Base-by-base conservation (phyloP, 1,140 invertebrate genomes). In the Drosophila gunungcola region DNA sequence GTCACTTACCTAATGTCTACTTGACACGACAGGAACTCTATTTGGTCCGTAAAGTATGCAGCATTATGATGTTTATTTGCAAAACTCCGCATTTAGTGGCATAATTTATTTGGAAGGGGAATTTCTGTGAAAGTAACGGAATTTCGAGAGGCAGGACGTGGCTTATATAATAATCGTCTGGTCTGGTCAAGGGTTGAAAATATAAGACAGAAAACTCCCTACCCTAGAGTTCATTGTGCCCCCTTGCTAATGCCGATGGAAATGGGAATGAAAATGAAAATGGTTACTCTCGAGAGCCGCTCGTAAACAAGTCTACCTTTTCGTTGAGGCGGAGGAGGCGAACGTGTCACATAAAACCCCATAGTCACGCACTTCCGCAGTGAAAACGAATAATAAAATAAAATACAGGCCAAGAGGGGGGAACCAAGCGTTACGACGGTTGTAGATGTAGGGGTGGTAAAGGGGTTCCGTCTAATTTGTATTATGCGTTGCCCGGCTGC, bases 361-460 rank as follows among this genome's bases (percentile, higher is more conserved):
- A 83, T 83, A 88, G 84, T 88, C 83, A 88, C 83, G 83, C 84
- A 88, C 83, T 89, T 88, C 83, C 83, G 83, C 64, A 83, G 56
- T 46, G 56, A 43, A 70, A 52, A 60, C 21, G 10, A 41, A 52
- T 48, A 56, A 38, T 46, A 46, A 56, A 69, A 16, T 48, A 32
- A 48, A 55, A 43, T 70, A 45, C 21, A 69, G 67, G 64, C 56
- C 46, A 27, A 29, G 54, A 49, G 25, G 11, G 68, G 21, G n/a
- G 68, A 72, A 12, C 53, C 41, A 49, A 58, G 72, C 53, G 61
- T 60, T 75, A 43, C 54, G 42, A 34, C 13, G 32, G 11, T 3
- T 27, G 13, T 5, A n/a, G 12, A 21, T 7, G 46, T 5, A 16
- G 34, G 48, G 39, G 21, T 29, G 27, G 10, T 29, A 16, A 9